These are phyloP conservation scores for Gymnorhina tibicen DNA, from an alignment of 2,113 vertebrate genomes.

Conservation along the genomic window DNA sequence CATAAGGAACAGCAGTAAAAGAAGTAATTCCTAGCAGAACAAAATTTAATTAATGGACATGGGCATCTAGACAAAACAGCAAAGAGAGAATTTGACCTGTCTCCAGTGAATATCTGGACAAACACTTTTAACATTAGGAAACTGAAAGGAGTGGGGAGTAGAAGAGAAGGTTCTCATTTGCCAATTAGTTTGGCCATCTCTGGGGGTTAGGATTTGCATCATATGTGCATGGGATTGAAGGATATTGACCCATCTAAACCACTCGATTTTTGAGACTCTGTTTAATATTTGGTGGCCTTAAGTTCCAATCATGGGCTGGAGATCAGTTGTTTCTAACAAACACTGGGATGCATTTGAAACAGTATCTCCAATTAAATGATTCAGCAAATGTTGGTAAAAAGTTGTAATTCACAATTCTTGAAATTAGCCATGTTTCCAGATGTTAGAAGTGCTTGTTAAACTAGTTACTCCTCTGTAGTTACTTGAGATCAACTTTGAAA, in stretches of 20 bases:
- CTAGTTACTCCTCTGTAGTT: constrained; percentile 13
- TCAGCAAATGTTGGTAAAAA: neutral
- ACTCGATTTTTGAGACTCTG: neutral
- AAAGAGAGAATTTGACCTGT: neutral
- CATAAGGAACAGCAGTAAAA: neutral
- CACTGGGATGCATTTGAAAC: neutral
- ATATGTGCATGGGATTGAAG: neutral
- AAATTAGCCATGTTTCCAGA: neutral
- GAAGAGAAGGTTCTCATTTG: neutral
- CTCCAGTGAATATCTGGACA: neutral
- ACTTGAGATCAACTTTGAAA: constrained; percentile 30
- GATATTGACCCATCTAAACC: neutral
- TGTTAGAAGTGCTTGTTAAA: constrained; percentile 23
- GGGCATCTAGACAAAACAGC: neutral
- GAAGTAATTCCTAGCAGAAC: neutral
- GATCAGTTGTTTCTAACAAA: neutral
- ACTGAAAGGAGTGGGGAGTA: neutral
- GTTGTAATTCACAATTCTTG: constrained; percentile 18
- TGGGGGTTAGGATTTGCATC: neutral
- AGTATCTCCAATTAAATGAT: neutral
- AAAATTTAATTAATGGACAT: neutral
- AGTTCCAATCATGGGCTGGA: neutral
- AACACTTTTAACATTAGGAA: neutral
- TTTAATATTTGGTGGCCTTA: constrained; percentile 49
- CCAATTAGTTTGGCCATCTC: neutral